phyloP scores from a whole-genome alignment of 2,888 invertebrate species.

The Homarus gammarus region DNA sequence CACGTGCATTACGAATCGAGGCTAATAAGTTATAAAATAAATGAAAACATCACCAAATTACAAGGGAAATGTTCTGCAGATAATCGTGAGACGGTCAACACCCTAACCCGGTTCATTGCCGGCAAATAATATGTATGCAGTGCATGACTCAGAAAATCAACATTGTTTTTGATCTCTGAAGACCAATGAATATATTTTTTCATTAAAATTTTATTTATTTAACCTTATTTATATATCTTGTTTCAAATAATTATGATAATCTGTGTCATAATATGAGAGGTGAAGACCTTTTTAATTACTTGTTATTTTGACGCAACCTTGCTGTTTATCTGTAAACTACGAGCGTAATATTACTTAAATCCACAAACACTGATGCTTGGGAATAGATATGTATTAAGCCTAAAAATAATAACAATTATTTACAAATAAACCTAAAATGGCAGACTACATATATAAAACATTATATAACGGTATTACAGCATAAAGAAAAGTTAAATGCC shows the following conservation, averaged over 20 bases:
- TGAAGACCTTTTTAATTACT: not conserved
- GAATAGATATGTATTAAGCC: not conserved
- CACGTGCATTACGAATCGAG: not conserved
- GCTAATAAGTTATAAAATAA: not conserved
- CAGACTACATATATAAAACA: too few species aligned
- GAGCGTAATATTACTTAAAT: not conserved
- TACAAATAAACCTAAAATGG: too few species aligned
- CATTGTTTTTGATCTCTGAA: too few species aligned
- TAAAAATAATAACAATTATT: too few species aligned
- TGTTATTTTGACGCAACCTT: not conserved
- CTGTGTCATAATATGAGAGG: not conserved
- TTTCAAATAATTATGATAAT: not conserved
- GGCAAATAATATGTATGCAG: not conserved
- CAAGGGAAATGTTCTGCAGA: not conserved
- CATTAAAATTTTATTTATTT: not conserved
- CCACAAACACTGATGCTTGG: too few species aligned
- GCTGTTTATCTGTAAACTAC: conserved; percentile 12
- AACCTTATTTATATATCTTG: not conserved
- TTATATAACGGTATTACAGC: too few species aligned
- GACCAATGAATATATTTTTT: too few species aligned
- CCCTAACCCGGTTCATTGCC: conserved; percentile 20
- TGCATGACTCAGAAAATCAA: not conserved
- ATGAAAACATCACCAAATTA: conserved; percentile 5
- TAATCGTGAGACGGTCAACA: conserved; percentile 6
- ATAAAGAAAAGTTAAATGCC: too few species aligned